Percentiles rank a stretch among this genome's conserved stretches.
These are phyloP conservation scores for Lagodon rhomboides DNA, from an alignment of 2,797 vertebrate genomes.

Conservation along the genomic window DNA sequence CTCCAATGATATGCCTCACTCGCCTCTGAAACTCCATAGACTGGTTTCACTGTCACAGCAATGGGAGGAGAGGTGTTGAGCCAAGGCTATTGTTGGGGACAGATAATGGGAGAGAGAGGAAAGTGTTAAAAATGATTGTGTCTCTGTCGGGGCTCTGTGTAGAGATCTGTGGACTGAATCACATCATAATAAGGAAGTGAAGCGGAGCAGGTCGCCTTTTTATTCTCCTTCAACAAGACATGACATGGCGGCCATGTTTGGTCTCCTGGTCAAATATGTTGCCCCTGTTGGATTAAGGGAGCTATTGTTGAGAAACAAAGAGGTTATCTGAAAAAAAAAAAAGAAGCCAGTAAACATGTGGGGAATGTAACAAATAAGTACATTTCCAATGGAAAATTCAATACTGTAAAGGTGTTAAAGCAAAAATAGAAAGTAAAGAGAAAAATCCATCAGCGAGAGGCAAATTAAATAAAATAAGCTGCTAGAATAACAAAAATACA, in stretches of 20 bases:
- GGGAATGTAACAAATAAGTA: constrained; percentile 17
- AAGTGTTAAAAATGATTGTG: constrained; percentile 87
- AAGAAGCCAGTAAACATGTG: constrained; percentile 28
- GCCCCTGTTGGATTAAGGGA: constrained; percentile 63
- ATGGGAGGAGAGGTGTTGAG: constrained; percentile 79
- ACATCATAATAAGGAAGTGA: constrained; percentile 88
- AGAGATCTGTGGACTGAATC: constrained; percentile 84
- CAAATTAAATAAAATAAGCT: too few relatives aligned
- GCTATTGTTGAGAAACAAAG: constrained; percentile 69
- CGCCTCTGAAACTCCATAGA: constrained; percentile 87
- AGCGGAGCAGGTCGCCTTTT: constrained; percentile 77
- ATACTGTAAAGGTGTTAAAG: background rate
- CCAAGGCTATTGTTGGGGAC: constrained; percentile 78
- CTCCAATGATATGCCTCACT: constrained; percentile 90
- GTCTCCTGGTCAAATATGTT: constrained; percentile 77
- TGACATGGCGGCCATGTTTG: constrained; percentile 80
- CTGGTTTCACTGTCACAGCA: constrained; percentile 78
- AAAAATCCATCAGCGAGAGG: too few relatives aligned
- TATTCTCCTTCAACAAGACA: constrained; percentile 80
- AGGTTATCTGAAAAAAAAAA: constrained; percentile 43
- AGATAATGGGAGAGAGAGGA: constrained; percentile 79
- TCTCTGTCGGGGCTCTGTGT: constrained; percentile 88
- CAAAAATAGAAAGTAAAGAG: too few relatives aligned
- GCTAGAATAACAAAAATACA: too few relatives aligned
- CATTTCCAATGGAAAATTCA: background rate